These are phyloP conservation scores for Brachypalpus laphriformis DNA, from an alignment of 2,888 invertebrate genomes.

Conservation along the genomic window DNA sequence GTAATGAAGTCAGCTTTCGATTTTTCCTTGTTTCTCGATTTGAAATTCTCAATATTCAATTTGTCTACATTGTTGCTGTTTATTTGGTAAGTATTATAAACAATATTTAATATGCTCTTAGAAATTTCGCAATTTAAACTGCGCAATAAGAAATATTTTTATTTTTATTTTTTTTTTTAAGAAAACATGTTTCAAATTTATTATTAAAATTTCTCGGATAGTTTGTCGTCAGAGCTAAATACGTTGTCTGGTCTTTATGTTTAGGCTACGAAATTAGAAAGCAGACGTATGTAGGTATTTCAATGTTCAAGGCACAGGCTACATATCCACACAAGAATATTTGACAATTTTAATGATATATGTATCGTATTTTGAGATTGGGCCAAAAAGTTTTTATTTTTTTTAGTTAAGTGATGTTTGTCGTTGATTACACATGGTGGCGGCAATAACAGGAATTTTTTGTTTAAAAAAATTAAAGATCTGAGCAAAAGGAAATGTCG, in stretches of 20 bases:
- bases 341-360: constrained; percentile 27
- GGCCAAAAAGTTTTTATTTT: constrained; percentile 30
- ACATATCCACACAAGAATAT: constrained; percentile 1
- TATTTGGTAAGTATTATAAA: constrained; percentile 91
- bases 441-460: not conserved
- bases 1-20: constrained; percentile 89
- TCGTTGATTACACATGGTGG: constrained; percentile 4
- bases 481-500: constrained; percentile 7
- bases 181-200: constrained; percentile 55
- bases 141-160: constrained; percentile 22
- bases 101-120: constrained; percentile 31
- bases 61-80: constrained; percentile 94
- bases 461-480: constrained; percentile 3
- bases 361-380: constrained; percentile 20
- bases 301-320: constrained; percentile 30
- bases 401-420: constrained; percentile 28
- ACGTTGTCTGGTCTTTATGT: not conserved
- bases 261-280: constrained; percentile 8
- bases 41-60: constrained; percentile 91
- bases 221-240: constrained; percentile 26
- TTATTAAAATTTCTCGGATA: constrained; percentile 6
- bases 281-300: constrained; percentile 29
- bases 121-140: constrained; percentile 37
- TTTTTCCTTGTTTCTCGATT: constrained; percentile 89
- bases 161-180: not conserved